A percentile compares a stretch with the other conserved stretches of the same genome.
Evolutionary conservation across 2,888 invertebrate genomes (phyloP).

Genomic region (Andrena marginata): DNA sequence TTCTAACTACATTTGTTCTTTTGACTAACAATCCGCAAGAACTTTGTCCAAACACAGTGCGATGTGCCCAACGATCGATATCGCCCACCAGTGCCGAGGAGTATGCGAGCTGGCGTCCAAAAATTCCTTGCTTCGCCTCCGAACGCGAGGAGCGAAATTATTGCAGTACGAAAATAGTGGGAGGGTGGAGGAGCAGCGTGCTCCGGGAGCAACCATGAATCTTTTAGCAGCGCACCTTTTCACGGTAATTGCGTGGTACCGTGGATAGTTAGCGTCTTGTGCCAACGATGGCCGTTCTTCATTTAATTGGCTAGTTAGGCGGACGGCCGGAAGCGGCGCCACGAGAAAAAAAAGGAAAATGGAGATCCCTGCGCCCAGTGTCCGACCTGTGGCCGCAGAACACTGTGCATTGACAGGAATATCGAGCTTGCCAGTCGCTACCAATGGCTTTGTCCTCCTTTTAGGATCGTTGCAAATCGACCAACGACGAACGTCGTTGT

Average conservation of each 20-base stretch:
- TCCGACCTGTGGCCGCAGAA: not conserved
- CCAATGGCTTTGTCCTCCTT: constrained; percentile 26
- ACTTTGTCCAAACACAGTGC: not conserved
- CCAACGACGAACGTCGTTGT: not conserved
- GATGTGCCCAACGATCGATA: not conserved
- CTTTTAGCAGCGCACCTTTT: constrained; percentile 77
- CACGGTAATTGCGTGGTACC: constrained; percentile 77
- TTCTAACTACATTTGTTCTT: not conserved
- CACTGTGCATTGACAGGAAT: constrained; percentile 42
- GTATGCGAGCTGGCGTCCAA: not conserved
- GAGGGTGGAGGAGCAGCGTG: constrained; percentile 5
- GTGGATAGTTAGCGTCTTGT: constrained; percentile 74
- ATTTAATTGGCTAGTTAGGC: constrained; percentile 75
- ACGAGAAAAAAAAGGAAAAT: constrained; percentile 31
- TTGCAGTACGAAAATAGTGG: constrained; percentile 52
- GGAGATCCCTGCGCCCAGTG: not conserved
- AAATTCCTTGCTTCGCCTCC: not conserved
- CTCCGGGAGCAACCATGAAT: constrained; percentile 72
- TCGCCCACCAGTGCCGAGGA: not conserved
- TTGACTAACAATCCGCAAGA: not conserved
- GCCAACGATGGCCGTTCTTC: constrained; percentile 66
- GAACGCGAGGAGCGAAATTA: constrained; percentile 57
- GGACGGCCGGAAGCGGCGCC: constrained; percentile 45
- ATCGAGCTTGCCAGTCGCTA: constrained; percentile 21
- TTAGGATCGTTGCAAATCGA: constrained; percentile 26